These are phyloP conservation scores for Ia io DNA, from an alignment of 2,113 vertebrate genomes.

Conservation along the genomic window DNA sequence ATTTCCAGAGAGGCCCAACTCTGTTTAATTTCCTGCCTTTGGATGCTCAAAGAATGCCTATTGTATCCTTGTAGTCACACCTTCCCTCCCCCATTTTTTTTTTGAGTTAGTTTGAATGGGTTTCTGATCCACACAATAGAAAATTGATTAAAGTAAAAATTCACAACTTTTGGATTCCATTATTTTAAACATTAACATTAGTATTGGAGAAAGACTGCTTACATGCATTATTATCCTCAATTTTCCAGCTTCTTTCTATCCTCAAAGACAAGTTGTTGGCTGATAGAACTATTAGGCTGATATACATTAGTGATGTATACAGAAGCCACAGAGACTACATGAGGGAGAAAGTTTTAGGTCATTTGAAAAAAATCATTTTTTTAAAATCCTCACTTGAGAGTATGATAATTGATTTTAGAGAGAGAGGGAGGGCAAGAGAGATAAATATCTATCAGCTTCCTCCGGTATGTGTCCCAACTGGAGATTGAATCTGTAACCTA, in stretches of 20 bases:
- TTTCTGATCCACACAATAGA: constrained; percentile 7
- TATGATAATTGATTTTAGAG: background rate
- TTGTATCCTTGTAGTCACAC: background rate
- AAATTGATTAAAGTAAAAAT: background rate
- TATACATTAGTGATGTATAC: background rate
- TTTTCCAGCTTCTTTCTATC: background rate
- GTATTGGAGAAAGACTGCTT: background rate
- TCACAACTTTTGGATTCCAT: background rate
- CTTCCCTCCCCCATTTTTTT: background rate
- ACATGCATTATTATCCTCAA: background rate
- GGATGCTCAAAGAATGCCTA: background rate
- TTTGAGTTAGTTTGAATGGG: background rate
- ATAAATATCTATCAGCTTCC: background rate
- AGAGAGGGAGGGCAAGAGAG: background rate
- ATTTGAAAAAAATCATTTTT: background rate
- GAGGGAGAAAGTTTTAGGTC: background rate
- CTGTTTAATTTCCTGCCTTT: background rate
- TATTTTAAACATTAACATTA: constrained; percentile 6
- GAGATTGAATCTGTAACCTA: background rate
- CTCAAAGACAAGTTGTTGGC: background rate
- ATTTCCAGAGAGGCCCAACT: background rate
- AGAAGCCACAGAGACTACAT: background rate
- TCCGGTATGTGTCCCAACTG: background rate
- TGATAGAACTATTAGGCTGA: background rate
- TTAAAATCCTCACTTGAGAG: background rate